Evolutionary conservation across 2,888 invertebrate species (phyloP).

Genomic region (Andrena bicolor): DNA sequence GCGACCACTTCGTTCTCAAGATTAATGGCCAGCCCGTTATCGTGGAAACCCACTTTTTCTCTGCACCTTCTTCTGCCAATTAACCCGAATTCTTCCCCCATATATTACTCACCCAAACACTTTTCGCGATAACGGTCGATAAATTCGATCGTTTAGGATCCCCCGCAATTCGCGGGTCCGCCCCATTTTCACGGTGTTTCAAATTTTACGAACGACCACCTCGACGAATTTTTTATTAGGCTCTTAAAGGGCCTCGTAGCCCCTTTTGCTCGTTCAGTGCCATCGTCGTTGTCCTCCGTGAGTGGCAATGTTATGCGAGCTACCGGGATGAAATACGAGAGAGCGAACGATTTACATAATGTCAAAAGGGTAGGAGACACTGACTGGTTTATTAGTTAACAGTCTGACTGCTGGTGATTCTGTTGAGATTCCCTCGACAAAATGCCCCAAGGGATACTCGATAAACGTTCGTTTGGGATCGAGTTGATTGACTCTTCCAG

Average conservation of each 20-base stretch:
- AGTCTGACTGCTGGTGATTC: background rate
- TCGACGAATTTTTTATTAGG: conserved; percentile 49
- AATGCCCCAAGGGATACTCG: background rate
- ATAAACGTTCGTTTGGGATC: background rate
- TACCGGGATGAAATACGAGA: background rate
- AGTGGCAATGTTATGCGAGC: conserved; percentile 16
- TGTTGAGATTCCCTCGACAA: conserved; percentile 9
- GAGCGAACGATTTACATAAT: background rate
- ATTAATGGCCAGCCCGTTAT: background rate
- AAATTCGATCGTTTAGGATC: no score
- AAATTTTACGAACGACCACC: conserved; percentile 41
- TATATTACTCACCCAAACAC: background rate
- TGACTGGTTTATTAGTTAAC: conserved; percentile 15
- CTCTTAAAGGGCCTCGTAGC: conserved; percentile 26
- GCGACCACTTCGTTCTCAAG: background rate
- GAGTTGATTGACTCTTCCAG: background rate
- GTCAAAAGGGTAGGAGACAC: background rate
- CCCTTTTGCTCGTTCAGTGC: conserved; percentile 6
- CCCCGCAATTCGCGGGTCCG: no score
- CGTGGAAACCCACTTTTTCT: background rate
- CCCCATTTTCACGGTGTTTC: conserved; percentile 37
- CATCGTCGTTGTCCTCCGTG: conserved; percentile 34
- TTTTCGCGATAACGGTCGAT: background rate
- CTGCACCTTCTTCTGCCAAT: background rate
- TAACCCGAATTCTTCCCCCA: background rate